phyloP scores from a whole-genome alignment of 2,888 invertebrate genomes.

The Timema podura region DNA sequence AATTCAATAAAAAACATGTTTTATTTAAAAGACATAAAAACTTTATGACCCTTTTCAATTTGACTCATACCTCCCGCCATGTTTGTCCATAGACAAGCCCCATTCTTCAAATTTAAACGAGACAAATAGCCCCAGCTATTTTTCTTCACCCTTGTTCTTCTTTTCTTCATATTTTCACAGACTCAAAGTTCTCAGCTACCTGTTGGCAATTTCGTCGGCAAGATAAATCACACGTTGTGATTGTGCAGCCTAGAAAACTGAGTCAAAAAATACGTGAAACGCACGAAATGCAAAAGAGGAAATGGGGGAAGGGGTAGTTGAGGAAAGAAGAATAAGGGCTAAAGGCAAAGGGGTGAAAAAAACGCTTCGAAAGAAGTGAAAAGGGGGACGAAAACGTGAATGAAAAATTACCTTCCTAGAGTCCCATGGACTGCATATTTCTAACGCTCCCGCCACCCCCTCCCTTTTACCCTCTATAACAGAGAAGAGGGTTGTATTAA shows the following conservation, averaged over 20 bases:
- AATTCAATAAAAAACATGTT: no score
- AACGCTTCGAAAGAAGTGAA: no score
- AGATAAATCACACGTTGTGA: constrained; percentile 13
- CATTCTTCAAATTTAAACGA: constrained; percentile 11
- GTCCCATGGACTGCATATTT: background rate
- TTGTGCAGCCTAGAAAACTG: constrained; percentile 11
- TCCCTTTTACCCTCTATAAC: background rate
- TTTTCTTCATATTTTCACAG: constrained; percentile 10
- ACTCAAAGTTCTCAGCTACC: constrained; percentile 6
- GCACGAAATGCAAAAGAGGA: background rate
- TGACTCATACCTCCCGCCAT: no score
- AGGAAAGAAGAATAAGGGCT: no score
- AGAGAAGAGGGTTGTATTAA: background rate
- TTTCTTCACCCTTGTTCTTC: constrained; percentile 12
- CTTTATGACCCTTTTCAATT: no score
- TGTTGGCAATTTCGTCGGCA: background rate
- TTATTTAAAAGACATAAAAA: no score
- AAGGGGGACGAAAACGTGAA: constrained; percentile 4
- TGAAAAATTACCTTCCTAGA: background rate
- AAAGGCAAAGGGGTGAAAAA: no score
- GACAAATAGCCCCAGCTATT: constrained; percentile 11
- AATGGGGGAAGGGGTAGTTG: background rate
- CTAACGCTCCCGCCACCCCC: background rate
- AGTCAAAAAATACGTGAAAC: constrained; percentile 1
- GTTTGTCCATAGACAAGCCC: background rate